Evolutionary conservation across 2,113 vertebrate species (phyloP).

Genomic region (Oryctolagus cuniculus): DNA sequence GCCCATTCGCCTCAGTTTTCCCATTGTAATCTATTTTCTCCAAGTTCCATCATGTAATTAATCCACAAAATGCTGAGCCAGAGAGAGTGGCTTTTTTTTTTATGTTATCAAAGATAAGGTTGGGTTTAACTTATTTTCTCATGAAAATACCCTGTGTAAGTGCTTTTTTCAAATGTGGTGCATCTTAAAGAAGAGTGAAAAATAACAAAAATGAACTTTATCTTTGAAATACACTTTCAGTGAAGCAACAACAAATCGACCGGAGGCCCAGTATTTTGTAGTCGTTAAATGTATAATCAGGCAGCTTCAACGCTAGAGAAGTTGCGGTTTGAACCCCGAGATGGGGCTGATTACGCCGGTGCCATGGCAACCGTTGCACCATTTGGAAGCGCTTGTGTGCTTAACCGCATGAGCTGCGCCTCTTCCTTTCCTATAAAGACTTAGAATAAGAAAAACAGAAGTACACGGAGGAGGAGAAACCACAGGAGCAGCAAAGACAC

Average conservation of each 20-base stretch:
- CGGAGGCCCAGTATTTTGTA: background rate
- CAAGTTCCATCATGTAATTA: background rate
- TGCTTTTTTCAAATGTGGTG: background rate
- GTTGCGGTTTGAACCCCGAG: slow-evolving; percentile 90
- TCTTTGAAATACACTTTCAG: background rate
- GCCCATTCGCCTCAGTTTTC: background rate
- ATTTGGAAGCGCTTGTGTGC: slow-evolving; percentile 84
- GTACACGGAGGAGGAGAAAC: slow-evolving; percentile 85
- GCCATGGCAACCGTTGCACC: slow-evolving; percentile 90
- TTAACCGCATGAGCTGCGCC: slow-evolving; percentile 87
- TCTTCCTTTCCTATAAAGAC: slow-evolving; percentile 87
- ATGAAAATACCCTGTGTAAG: background rate
- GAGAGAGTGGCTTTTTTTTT: no score
- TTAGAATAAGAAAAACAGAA: slow-evolving; percentile 87
- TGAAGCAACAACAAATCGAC: background rate
- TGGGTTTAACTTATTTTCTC: background rate
- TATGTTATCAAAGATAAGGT: no score
- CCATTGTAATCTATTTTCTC: background rate
- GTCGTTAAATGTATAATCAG: slow-evolving; percentile 51
- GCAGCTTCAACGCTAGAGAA: slow-evolving; percentile 88
- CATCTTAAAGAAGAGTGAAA: background rate
- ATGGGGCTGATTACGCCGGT: slow-evolving; percentile 84
- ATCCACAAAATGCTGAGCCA: background rate
- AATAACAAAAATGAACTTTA: background rate
- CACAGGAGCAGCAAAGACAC: slow-evolving; percentile 78